Percentiles rank a stretch among this genome's conserved stretches.
Evolutionary conservation across 2,113 vertebrate species (phyloP).

Genomic region (Chauna torquata): DNA sequence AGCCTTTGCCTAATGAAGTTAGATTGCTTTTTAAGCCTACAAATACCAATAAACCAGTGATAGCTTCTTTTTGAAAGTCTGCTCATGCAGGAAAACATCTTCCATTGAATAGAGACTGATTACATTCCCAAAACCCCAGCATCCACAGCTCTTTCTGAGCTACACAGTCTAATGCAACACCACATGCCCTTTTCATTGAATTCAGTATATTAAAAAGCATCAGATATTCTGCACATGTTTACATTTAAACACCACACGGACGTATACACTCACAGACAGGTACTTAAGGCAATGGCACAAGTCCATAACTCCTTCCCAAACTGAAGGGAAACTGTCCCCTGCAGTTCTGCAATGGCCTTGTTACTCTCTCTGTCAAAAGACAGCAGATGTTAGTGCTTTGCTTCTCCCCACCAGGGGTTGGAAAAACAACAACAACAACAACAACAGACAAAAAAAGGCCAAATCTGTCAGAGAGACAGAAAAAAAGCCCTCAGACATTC

Average conservation of each 20-base stretch:
- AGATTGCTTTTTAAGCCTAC: neutral
- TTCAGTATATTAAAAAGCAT: neutral
- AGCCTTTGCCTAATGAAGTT: neutral
- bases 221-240: neutral
- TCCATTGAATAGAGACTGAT: neutral
- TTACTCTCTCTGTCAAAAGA: neutral
- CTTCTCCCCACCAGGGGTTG: neutral
- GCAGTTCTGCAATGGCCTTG: neutral
- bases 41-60: neutral
- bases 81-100: neutral
- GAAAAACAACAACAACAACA: neutral
- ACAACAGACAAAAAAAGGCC: neutral
- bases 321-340: neutral
- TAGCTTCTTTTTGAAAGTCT: neutral
- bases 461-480: neutral
- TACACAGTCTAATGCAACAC: neutral
- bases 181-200: neutral
- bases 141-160: neutral
- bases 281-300: neutral
- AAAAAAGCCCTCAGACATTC: neutral
- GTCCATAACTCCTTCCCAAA: neutral
- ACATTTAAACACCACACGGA: neutral
- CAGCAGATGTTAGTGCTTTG: neutral
- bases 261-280: neutral
- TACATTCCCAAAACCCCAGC: neutral